Evolutionary conservation across 2,888 invertebrate species (phyloP).

Genomic region (Drosophila mulleri): DNA sequence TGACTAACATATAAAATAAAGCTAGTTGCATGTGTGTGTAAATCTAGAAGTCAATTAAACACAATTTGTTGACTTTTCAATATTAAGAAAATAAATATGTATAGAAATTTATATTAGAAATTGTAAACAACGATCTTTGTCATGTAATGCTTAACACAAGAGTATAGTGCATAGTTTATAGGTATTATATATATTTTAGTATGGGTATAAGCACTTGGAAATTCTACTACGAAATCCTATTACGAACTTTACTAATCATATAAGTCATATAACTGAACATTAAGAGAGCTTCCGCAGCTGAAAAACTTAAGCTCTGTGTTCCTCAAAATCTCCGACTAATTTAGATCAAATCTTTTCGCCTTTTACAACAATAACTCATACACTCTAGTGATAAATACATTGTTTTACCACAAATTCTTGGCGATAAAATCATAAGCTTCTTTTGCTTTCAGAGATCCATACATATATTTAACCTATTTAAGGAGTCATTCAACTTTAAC

Average conservation of each 20-base stretch:
- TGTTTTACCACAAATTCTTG: not conserved
- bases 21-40: conserved; percentile 36
- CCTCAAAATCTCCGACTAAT: not conserved
- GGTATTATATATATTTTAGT: too few relatives aligned
- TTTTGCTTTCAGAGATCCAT: too few relatives aligned
- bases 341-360: not conserved
- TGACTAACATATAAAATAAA: conserved; percentile 15
- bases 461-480: conserved; percentile 1
- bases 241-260: too few relatives aligned
- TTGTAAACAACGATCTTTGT: not conserved
- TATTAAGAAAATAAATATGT: not conserved
- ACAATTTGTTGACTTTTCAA: conserved; percentile 16
- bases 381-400: not conserved
- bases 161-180: too few relatives aligned
- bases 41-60: conserved; percentile 27
- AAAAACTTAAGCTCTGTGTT: not conserved
- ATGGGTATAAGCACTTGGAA: too few relatives aligned
- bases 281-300: not conserved
- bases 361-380: not conserved
- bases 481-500: conserved; percentile 44
- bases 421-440: not conserved
- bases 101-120: not conserved
- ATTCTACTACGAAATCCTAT: too few relatives aligned
- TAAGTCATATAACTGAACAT: too few relatives aligned
- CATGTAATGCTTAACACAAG: too few relatives aligned